Evolutionary conservation across 2,888 invertebrate species (phyloP).

Genomic region (Mimas tiliae): DNA sequence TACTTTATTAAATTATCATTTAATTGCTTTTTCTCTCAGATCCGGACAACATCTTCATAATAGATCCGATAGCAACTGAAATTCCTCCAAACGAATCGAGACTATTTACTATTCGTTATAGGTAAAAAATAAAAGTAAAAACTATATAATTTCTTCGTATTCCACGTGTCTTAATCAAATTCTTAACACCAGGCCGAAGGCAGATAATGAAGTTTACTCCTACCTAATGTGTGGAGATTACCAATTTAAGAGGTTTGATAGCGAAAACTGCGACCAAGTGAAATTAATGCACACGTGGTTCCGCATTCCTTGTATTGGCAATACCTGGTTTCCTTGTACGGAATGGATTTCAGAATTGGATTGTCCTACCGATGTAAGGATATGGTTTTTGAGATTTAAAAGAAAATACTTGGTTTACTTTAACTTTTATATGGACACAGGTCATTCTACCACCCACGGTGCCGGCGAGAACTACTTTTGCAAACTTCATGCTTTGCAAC

Average conservation of each 20-base stretch:
- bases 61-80: slow-evolving; percentile 66
- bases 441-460: slow-evolving; percentile 76
- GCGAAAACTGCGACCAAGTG: slow-evolving; percentile 34
- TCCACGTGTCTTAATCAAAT: neutral
- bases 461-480: slow-evolving; percentile 68
- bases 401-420: neutral
- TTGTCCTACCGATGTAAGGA: slow-evolving; percentile 66
- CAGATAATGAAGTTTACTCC: slow-evolving; percentile 66
- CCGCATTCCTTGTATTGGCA: slow-evolving; percentile 74
- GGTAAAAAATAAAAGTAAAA: slow-evolving; percentile 48
- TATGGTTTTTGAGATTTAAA: neutral
- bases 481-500: slow-evolving; percentile 75
- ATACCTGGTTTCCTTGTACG: slow-evolving; percentile 72
- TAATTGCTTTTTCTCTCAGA: slow-evolving; percentile 49
- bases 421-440: slow-evolving; percentile 43
- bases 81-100: slow-evolving; percentile 75
- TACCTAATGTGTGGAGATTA: slow-evolving; percentile 74
- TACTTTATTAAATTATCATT: too few relatives aligned
- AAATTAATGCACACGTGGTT: slow-evolving; percentile 73
- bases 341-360: slow-evolving; percentile 72
- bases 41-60: slow-evolving; percentile 69
- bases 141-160: neutral
- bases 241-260: slow-evolving; percentile 57
- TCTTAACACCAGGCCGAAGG: slow-evolving; percentile 61
- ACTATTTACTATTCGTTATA: slow-evolving; percentile 73